Percentiles rank a stretch among this genome's conserved stretches.
phyloP scores from a whole-genome alignment of 2,888 invertebrate species.

The Pecten maximus region DNA sequence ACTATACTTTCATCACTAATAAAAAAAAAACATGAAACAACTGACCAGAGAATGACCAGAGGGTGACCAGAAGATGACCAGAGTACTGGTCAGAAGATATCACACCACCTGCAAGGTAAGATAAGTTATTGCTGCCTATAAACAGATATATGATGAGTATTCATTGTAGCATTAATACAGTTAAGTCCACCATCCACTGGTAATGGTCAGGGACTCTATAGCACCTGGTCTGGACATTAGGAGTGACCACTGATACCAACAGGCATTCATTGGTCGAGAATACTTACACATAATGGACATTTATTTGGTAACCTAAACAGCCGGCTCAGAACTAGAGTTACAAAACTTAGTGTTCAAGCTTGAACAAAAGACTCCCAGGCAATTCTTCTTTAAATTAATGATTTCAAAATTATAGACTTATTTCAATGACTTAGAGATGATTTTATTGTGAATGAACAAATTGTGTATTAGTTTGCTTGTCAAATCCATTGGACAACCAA shows the following conservation, averaged over 20 bases:
- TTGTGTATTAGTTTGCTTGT: too few relatives aligned
- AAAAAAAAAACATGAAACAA: neutral
- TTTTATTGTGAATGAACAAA: too few relatives aligned
- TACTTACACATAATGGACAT: neutral
- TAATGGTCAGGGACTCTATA: neutral
- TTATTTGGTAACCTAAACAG: neutral
- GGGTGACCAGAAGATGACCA: neutral
- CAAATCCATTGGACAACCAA: too few relatives aligned
- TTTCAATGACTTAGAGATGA: too few relatives aligned
- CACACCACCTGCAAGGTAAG: neutral
- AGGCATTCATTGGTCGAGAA: neutral
- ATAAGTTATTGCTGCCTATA: neutral
- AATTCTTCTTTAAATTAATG: too few relatives aligned
- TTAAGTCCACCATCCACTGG: neutral
- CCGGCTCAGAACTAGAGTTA: too few relatives aligned
- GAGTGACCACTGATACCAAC: neutral
- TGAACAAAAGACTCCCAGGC: too few relatives aligned
- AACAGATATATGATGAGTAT: neutral
- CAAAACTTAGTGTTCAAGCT: too few relatives aligned
- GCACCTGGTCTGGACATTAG: neutral
- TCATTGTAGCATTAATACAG: neutral
- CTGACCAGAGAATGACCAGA: neutral
- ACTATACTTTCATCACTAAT: too few relatives aligned
- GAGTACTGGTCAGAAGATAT: neutral
- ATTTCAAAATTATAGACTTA: too few relatives aligned